phyloP scores from a whole-genome alignment of 2,888 invertebrate species.

The Tipula confusa region DNA sequence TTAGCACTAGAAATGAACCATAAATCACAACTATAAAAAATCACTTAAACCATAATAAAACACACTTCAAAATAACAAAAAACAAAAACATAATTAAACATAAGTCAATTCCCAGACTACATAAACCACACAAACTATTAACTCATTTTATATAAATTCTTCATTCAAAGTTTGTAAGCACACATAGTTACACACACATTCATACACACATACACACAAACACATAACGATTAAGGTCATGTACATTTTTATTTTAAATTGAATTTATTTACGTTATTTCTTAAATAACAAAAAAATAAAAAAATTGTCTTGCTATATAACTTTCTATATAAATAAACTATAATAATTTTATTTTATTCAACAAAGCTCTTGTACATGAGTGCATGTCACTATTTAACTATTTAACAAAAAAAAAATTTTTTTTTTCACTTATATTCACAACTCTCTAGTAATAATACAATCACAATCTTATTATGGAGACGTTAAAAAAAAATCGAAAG shows the following conservation, averaged over 20 bases:
- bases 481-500: neutral
- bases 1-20: too few species aligned
- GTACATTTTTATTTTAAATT: neutral
- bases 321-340: too few species aligned
- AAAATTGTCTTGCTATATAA: too few species aligned
- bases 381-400: neutral
- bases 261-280: neutral
- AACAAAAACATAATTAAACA: neutral
- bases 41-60: neutral
- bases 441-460: neutral
- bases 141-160: neutral
- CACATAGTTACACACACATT: neutral
- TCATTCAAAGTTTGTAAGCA: neutral
- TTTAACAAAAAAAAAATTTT: neutral
- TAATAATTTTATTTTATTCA: neutral
- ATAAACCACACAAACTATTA: neutral
- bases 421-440: constrained; percentile 12
- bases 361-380: neutral
- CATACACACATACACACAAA: neutral
- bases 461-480: neutral
- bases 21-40: neutral
- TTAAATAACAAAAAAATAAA: neutral
- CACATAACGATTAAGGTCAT: neutral
- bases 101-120: neutral
- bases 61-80: too few species aligned